Base-by-base conservation (phyloP, 1,140 invertebrate genomes). In the Pseudobourletiella spinata region DNA sequence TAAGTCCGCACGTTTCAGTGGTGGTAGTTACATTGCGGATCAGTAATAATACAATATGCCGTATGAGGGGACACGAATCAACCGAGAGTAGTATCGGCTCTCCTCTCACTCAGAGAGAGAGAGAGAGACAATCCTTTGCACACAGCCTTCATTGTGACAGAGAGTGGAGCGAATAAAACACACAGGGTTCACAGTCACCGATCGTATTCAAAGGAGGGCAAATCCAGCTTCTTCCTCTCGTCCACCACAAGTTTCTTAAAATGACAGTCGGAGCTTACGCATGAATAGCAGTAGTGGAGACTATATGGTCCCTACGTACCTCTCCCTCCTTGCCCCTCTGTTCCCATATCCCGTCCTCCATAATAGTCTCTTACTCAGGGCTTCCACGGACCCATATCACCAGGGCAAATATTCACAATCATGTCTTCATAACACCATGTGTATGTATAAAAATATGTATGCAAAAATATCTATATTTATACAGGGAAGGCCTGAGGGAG, bases 31-130 rank as follows among this genome's bases (percentile, higher is more conserved):
- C 48, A 51, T 51, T 8, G 48, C 14, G n/a, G n/a, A n/a, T n/a
- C n/a, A n/a, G n/a, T n/a, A n/a, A n/a, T 51, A 51, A 51, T 51
- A 22, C 48, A 51, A 25, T 25, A 24, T 51, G 6, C 28, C 28
- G 14, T 51, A 51, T 51, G 48, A 51, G 24, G 24, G 48, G 48
- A 51, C 48, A 51, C 48, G 48, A 51, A 51, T 22, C 48, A 51
- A 26, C 6, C 14, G n/a, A n/a, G n/a, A n/a, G n/a, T 39, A 39
- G 8, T 26, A 51, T 18, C 14, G n/a, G 14, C 44, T 48, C 48
- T n/a, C n/a, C n/a, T n/a, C n/a, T n/a, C n/a, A n/a, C n/a, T n/a
- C n/a, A n/a, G n/a, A n/a, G n/a, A n/a, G n/a, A n/a, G n/a, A n/a
- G n/a, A n/a, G 8, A 51, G 28, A 51, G 48, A 51, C 48, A 51